A percentile compares a stretch with the other conserved stretches of the same genome.
phyloP scores from a whole-genome alignment of 1,140 invertebrate species.

The Diorhabda carinulata region DNA sequence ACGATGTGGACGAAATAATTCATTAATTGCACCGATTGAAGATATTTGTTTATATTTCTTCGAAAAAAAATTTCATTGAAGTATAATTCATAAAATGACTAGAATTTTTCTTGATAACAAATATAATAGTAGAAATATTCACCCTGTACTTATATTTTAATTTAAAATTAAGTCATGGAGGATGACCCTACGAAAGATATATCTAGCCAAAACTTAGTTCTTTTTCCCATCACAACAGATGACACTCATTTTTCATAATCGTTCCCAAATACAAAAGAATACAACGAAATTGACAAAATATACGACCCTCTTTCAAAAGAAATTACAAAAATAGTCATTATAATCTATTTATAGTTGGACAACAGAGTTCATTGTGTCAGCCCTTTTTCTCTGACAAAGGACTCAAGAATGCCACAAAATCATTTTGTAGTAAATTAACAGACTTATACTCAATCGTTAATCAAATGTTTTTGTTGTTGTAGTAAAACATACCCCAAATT shows the following conservation, averaged over 20 bases:
- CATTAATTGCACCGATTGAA: too few relatives aligned
- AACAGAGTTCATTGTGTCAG: background rate
- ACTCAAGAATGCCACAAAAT: background rate
- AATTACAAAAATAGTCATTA: conserved; percentile 3
- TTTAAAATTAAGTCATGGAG: too few relatives aligned
- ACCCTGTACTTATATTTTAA: too few relatives aligned
- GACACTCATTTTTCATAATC: conserved; percentile 1
- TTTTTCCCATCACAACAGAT: background rate
- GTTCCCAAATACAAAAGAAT: background rate
- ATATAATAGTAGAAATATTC: too few relatives aligned
- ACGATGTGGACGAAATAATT: too few relatives aligned
- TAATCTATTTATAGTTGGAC: conserved; percentile 2
- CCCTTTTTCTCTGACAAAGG: conserved; percentile 1
- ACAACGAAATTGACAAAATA: background rate
- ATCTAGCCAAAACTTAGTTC: background rate
- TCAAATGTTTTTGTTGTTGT: background rate
- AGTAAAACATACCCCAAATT: background rate
- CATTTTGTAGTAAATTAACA: conserved; percentile 3
- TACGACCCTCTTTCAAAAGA: background rate
- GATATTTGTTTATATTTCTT: too few relatives aligned
- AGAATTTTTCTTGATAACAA: too few relatives aligned
- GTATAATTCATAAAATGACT: too few relatives aligned
- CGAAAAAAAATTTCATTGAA: too few relatives aligned
- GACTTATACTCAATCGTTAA: background rate
- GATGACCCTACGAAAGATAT: background rate